These are phyloP conservation scores for Nomada lathburiana DNA, from an alignment of 2,888 invertebrate species.

Conservation along the genomic window DNA sequence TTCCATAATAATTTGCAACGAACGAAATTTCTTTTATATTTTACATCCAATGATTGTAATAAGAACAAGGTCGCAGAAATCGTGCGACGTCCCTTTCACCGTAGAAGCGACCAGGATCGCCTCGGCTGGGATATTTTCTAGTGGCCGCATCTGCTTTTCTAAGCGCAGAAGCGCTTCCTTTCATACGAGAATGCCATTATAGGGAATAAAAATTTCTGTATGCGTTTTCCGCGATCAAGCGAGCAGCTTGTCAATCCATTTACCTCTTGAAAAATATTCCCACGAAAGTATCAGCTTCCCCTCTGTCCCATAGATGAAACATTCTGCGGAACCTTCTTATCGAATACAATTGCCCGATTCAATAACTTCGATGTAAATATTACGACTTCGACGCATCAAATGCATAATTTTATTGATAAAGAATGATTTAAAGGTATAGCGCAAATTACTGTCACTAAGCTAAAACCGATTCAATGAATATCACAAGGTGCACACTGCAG, in stretches of 20 bases:
- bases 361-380: no score
- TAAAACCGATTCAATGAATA: no score
- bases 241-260: slow-evolving; percentile 35
- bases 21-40: not conserved
- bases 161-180: slow-evolving; percentile 30
- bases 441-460: no score
- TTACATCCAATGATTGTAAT: not conserved
- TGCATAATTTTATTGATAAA: no score
- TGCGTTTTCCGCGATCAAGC: slow-evolving; percentile 45
- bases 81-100: not conserved
- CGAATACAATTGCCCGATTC: not conserved
- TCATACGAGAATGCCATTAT: slow-evolving; percentile 30
- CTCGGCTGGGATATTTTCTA: slow-evolving; percentile 40
- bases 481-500: no score
- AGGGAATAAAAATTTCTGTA: slow-evolving; percentile 40
- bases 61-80: not conserved
- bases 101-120: slow-evolving; percentile 3
- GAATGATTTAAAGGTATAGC: not conserved
- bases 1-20: not conserved
- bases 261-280: slow-evolving; percentile 28
- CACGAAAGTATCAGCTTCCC: slow-evolving; percentile 27
- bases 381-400: no score
- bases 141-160: slow-evolving; percentile 30
- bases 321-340: not conserved
- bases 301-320: slow-evolving; percentile 9